phyloP scores from a whole-genome alignment of 2,113 vertebrate species.

The Leucopternis melanops region DNA sequence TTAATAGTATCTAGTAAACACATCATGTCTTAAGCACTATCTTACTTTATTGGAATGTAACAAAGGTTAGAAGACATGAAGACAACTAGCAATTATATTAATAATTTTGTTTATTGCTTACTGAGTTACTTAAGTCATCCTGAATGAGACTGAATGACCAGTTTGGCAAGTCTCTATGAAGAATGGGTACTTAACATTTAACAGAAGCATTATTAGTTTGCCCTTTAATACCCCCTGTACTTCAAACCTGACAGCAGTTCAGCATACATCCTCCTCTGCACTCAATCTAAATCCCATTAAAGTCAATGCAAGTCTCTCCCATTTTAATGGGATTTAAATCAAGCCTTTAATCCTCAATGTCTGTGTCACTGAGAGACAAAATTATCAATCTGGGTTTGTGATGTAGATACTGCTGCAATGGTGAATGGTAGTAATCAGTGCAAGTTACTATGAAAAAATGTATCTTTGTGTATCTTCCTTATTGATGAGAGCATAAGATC shows the following conservation, averaged over 20 bases:
- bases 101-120: slow-evolving; percentile 6
- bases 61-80: neutral
- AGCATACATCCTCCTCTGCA: neutral
- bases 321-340: slow-evolving; percentile 52
- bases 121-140: neutral
- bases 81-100: neutral
- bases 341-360: slow-evolving; percentile 15
- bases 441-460: neutral
- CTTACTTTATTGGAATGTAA: neutral
- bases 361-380: slow-evolving; percentile 1
- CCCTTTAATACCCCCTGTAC: slow-evolving; percentile 28
- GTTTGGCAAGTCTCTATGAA: slow-evolving; percentile 12
- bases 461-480: neutral
- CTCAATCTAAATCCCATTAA: slow-evolving; percentile 48
- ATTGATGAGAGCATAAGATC: neutral
- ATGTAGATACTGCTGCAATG: neutral
- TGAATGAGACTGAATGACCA: slow-evolving; percentile 5
- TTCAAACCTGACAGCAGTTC: slow-evolving; percentile 15
- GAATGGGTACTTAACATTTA: slow-evolving; percentile 30
- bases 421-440: neutral
- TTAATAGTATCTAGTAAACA: neutral
- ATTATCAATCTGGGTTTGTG: neutral
- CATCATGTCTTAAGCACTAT: neutral
- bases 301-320: slow-evolving; percentile 17
- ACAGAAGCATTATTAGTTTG: slow-evolving; percentile 41